phyloP scores from a whole-genome alignment of 2,797 vertebrate species.

The Sebastes variabilis region DNA sequence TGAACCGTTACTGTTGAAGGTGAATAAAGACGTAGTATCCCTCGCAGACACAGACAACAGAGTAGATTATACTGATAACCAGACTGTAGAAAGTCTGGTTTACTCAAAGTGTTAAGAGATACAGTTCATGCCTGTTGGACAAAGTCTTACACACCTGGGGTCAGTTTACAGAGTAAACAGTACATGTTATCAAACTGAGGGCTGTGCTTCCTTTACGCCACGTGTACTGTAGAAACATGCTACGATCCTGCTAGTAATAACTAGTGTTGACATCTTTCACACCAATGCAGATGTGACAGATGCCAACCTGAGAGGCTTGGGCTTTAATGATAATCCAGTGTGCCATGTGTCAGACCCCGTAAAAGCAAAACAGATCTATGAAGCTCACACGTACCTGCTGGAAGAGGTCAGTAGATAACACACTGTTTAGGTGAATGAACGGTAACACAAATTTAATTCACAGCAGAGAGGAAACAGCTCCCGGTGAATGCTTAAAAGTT shows the following conservation, averaged over 20 bases:
- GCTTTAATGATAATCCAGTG: not conserved
- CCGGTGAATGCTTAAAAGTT: slow-evolving; percentile 84
- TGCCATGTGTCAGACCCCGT: not conserved
- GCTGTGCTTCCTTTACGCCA: not conserved
- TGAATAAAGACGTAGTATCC: not conserved
- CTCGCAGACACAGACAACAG: slow-evolving; percentile 1
- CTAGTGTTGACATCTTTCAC: not conserved
- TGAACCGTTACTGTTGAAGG: not conserved
- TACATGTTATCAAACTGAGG: not conserved
- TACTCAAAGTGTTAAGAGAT: not conserved
- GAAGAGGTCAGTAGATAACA: not conserved
- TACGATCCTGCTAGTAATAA: not conserved
- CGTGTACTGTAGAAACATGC: not conserved
- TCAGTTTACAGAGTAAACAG: not conserved
- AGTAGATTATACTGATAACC: not conserved
- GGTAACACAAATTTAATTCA: too few relatives aligned
- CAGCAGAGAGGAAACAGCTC: slow-evolving; percentile 71
- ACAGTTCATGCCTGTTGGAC: not conserved
- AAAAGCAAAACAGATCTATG: not conserved
- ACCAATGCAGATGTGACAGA: not conserved
- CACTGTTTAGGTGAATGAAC: not conserved
- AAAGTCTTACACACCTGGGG: not conserved
- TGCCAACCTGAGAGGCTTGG: not conserved
- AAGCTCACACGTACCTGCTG: too few relatives aligned
- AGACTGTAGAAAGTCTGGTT: not conserved